Evolutionary conservation across 2,797 vertebrate genomes (phyloP).

Genomic region (Poeciliopsis gracilis): DNA sequence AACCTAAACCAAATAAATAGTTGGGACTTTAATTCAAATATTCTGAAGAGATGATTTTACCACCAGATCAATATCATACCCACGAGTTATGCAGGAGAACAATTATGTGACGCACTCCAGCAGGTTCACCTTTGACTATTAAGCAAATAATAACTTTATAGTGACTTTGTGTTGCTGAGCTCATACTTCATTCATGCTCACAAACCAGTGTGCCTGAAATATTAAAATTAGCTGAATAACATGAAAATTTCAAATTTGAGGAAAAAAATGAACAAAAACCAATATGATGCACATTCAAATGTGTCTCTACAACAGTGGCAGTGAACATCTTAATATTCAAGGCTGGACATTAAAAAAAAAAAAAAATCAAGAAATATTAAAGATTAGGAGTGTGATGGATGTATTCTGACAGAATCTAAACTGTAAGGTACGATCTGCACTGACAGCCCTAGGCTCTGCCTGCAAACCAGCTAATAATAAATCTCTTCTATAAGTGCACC

Average conservation of each 20-base stretch:
- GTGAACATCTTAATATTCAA: neutral
- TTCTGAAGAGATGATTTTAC: neutral
- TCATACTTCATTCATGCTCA: neutral
- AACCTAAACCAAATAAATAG: neutral
- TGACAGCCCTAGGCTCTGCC: conserved; percentile 8
- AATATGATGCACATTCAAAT: neutral
- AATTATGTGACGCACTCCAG: neutral
- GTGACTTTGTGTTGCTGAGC: neutral
- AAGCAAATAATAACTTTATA: neutral
- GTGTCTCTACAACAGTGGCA: neutral
- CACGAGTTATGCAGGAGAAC: neutral
- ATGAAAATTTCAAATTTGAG: neutral
- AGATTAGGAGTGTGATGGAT: conserved; percentile 10
- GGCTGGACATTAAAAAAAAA: neutral
- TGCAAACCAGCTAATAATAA: conserved; percentile 25
- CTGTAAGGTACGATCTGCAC: conserved; percentile 2
- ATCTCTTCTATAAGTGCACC: neutral
- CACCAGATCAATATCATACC: neutral
- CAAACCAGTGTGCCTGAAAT: neutral
- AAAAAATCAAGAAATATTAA: neutral
- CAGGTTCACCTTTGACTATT: neutral
- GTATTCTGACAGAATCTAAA: conserved; percentile 18
- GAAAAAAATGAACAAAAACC: neutral
- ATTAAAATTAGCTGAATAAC: neutral
- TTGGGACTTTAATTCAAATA: neutral